A percentile compares a stretch with the other conserved stretches of the same genome.
These are phyloP conservation scores for Epinephelus moara DNA, from an alignment of 2,113 vertebrate species.

Conservation along the genomic window DNA sequence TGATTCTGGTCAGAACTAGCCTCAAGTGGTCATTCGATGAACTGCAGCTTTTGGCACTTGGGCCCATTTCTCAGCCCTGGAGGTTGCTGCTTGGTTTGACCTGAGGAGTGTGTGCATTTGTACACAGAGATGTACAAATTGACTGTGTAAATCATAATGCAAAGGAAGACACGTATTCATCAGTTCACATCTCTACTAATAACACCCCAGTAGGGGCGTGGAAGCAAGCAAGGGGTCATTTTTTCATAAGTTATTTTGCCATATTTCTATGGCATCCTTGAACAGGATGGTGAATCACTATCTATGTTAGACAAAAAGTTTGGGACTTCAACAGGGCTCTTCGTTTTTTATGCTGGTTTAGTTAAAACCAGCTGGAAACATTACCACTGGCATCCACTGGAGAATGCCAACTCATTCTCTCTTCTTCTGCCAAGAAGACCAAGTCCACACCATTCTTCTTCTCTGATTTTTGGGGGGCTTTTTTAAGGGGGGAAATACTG, in stretches of 20 bases:
- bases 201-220: background rate
- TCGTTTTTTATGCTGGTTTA: slow-evolving; percentile 27
- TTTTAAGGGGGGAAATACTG: background rate
- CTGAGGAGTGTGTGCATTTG: background rate
- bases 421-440: slow-evolving; percentile 23
- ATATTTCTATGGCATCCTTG: background rate
- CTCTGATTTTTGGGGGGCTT: background rate
- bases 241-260: slow-evolving; percentile 3
- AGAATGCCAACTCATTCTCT: slow-evolving; percentile 30
- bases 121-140: background rate
- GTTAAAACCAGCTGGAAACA: slow-evolving; percentile 51
- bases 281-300: background rate
- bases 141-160: background rate
- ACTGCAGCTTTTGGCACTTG: too few species aligned
- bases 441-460: background rate
- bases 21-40: too few species aligned
- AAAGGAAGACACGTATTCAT: background rate
- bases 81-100: too few species aligned
- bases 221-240: background rate
- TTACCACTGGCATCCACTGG: slow-evolving; percentile 22
- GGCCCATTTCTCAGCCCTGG: too few species aligned
- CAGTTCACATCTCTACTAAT: background rate
- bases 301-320: slow-evolving; percentile 1
- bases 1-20: too few species aligned
- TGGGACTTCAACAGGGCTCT: background rate